Base-by-base conservation (phyloP, 2,888 invertebrate species). In the Coleophora deauratella region DNA sequence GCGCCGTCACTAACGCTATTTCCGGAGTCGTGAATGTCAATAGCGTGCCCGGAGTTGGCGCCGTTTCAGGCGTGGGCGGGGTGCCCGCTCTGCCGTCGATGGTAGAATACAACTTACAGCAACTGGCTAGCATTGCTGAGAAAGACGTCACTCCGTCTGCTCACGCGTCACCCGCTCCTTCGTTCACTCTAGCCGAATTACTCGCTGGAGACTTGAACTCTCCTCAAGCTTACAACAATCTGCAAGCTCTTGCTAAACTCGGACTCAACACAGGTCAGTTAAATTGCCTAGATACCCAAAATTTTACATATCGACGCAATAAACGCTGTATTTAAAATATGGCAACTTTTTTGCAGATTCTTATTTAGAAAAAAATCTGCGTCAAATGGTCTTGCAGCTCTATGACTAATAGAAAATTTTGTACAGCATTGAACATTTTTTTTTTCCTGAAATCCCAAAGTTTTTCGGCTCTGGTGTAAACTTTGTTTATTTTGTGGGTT, bases 221-320 rank as follows among this genome's bases (percentile, higher is more conserved):
- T 1, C 90, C 91, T 55, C 91, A 93, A 59, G 94, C 95, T 9
- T 91, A 94, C 57, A 94, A 94, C 74, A 97, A 96, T 80, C 86
- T 97, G 51, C 95, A 96, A 66, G 95, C 95, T 27, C 89, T 97
- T 45, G 95, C 95, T 44, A 96, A 96, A 75, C 87, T 96, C 42
- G 95, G 95, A 62, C 74, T 91, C 38, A 90, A 89, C 59, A 87
- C 90, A 61, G 91, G 91, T 91, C 69, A 84, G 84, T 67, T 27
- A 32, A 9, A 1, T 14, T 9, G 12, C 2, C 9, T 33, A 2
- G 33, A 12, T 28, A n/a, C n/a, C n/a, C n/a, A n/a, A n/a, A 28
- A 12, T n/a, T 34, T 9, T 1, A 27, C n/a, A n/a, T n/a, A n/a
- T n/a, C n/a, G n/a, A n/a, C n/a, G n/a, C n/a, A 27, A 13, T 38